Conservation (phyloP, 2,888 invertebrate species). For the Drosophila recens region DNA sequence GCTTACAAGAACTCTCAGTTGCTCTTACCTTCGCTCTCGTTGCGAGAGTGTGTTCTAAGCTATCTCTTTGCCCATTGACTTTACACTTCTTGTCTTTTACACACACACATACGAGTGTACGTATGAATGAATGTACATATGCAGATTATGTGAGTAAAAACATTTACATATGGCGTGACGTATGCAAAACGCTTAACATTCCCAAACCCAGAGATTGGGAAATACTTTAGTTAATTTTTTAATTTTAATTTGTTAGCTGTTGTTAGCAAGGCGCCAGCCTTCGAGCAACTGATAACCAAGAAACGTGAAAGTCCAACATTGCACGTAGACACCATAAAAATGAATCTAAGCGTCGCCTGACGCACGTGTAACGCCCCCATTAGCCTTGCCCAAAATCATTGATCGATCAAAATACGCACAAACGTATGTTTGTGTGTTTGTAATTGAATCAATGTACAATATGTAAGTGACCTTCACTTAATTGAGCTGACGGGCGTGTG, state of each 20-base stretch:
- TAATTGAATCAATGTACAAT: neutral
- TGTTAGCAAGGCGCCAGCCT: constrained; percentile 52
- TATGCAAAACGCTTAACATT: constrained; percentile 12
- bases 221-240: constrained; percentile 12
- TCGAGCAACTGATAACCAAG: constrained; percentile 49
- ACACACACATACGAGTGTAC: neutral
- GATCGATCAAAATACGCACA: constrained; percentile 58
- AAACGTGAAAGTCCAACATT: constrained; percentile 55
- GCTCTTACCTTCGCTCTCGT: constrained; percentile 48
- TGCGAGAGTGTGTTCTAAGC: neutral
- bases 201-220: constrained; percentile 11
- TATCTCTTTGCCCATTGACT: constrained; percentile 17
- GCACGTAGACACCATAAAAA: constrained; percentile 68
- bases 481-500: constrained; percentile 50
- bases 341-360: constrained; percentile 54
- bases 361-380: constrained; percentile 66
- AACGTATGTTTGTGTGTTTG: constrained; percentile 10
- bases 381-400: constrained; percentile 56
- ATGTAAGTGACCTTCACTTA: constrained; percentile 69
- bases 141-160: neutral
- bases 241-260: constrained; percentile 16
- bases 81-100: constrained; percentile 3
- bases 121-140: neutral
- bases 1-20: constrained; percentile 24
- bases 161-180: constrained; percentile 8